A percentile compares a stretch with the other conserved stretches of the same genome.
These are phyloP conservation scores for Spheniscus humboldti DNA, from an alignment of 2,797 vertebrate genomes.

Conservation along the genomic window DNA sequence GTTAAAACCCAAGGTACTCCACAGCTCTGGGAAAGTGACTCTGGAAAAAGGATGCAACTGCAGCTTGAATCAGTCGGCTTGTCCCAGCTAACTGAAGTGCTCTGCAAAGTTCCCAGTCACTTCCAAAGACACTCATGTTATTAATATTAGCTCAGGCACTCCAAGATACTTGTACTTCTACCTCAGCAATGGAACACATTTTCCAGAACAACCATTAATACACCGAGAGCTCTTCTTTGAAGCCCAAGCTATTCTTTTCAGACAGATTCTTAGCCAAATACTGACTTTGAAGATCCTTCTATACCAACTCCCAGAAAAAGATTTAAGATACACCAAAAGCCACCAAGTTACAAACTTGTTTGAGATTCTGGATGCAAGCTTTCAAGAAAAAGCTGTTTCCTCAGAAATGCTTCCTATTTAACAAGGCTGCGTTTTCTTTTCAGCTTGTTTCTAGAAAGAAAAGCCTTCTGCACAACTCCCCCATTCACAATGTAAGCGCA, in stretches of 20 bases:
- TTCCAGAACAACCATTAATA: not conserved
- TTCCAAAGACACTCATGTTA: accelerated
- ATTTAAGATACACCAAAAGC: not conserved
- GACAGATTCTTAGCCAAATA: not conserved
- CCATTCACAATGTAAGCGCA: accelerated
- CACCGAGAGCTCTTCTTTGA: not conserved
- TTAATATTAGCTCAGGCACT: not conserved
- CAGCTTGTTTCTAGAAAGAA: not conserved
- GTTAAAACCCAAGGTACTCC: not conserved
- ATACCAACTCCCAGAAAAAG: not conserved
- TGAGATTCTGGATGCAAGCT: not conserved
- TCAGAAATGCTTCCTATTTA: not conserved
- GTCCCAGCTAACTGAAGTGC: not conserved
- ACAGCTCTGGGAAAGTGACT: not conserved
- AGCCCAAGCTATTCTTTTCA: not conserved
- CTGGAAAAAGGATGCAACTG: not conserved
- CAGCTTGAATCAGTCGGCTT: not conserved
- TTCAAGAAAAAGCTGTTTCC: not conserved
- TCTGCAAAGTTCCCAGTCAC: not conserved
- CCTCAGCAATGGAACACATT: not conserved
- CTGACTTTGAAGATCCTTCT: not conserved
- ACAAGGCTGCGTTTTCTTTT: not conserved
- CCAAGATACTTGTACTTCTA: not conserved
- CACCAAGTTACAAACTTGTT: not conserved
- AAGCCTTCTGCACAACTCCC: not conserved